These are phyloP conservation scores for Ectropis grisescens DNA, from an alignment of 1,140 invertebrate species.

Conservation along the genomic window DNA sequence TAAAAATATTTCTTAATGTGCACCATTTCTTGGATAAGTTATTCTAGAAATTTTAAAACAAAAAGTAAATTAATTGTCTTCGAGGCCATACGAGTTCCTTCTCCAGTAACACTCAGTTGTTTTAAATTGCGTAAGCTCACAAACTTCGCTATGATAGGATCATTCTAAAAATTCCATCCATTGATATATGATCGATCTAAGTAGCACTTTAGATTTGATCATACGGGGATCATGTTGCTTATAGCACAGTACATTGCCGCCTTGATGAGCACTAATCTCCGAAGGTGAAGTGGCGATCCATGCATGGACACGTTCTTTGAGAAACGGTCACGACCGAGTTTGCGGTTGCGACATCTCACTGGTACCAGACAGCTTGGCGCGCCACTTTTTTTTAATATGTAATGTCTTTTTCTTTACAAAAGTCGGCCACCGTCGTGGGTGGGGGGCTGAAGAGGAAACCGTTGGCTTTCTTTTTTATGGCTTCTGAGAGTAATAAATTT, in stretches of 20 bases:
- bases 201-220: no score
- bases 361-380: constrained; percentile 59
- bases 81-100: no score
- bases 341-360: constrained; percentile 20
- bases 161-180: no score
- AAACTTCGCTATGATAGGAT: no score
- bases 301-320: constrained; percentile 22
- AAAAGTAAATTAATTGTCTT: no score
- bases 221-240: no score
- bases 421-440: constrained; percentile 36
- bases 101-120: no score
- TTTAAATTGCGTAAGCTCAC: no score
- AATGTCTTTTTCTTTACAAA: constrained; percentile 42
- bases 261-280: not conserved
- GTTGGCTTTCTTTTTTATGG: constrained; percentile 62
- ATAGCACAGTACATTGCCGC: constrained; percentile 5
- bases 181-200: no score
- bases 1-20: no score
- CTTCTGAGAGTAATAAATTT: constrained; percentile 42
- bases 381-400: constrained; percentile 47
- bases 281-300: constrained; percentile 5
- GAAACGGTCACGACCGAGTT: constrained; percentile 16
- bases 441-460: constrained; percentile 33
- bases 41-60: no score
- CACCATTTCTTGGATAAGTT: no score